These are phyloP conservation scores for Macrotis lagotis DNA, from an alignment of 2,113 vertebrate species.

Conservation along the genomic window DNA sequence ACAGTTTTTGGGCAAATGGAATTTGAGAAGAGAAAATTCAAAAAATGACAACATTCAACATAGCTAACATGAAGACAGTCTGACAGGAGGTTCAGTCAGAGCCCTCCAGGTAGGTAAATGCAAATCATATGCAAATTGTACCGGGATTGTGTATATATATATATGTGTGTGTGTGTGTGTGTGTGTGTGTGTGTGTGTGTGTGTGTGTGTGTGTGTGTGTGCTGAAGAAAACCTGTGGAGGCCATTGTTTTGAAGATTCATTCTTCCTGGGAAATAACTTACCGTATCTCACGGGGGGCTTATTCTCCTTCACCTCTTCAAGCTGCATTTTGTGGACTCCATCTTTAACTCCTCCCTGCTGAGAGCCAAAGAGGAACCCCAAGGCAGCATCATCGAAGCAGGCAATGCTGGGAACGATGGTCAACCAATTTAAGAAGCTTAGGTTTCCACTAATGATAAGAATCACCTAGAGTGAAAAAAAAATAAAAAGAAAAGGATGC, in stretches of 20 bases:
- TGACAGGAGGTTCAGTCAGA: neutral
- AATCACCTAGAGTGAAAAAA: slow-evolving; percentile 81
- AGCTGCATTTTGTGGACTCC: slow-evolving; percentile 81
- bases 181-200: too few relatives aligned
- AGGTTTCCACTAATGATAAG: slow-evolving; percentile 95
- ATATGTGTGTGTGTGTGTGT: too few relatives aligned
- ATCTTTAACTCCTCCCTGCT: slow-evolving; percentile 71
- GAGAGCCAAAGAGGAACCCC: slow-evolving; percentile 84
- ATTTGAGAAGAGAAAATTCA: neutral
- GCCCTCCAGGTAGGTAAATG: neutral
- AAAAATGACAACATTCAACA: neutral
- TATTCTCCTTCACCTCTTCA: neutral
- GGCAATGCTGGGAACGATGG: slow-evolving; percentile 93
- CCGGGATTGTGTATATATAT: too few relatives aligned
- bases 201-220: too few relatives aligned
- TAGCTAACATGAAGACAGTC: neutral
- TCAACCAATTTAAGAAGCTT: slow-evolving; percentile 98
- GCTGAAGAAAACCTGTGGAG: neutral
- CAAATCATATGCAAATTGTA: neutral
- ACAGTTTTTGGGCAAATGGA: neutral
- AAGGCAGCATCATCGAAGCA: slow-evolving; percentile 93
- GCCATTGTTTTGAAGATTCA: neutral
- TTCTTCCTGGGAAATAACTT: slow-evolving; percentile 14
- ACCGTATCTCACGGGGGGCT: slow-evolving; percentile 77
- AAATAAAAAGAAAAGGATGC: neutral